Evolutionary conservation across 37 sponge, comb jelly and placozoan species (phyloP).

Genomic region (Bolinopsis microptera): DNA sequence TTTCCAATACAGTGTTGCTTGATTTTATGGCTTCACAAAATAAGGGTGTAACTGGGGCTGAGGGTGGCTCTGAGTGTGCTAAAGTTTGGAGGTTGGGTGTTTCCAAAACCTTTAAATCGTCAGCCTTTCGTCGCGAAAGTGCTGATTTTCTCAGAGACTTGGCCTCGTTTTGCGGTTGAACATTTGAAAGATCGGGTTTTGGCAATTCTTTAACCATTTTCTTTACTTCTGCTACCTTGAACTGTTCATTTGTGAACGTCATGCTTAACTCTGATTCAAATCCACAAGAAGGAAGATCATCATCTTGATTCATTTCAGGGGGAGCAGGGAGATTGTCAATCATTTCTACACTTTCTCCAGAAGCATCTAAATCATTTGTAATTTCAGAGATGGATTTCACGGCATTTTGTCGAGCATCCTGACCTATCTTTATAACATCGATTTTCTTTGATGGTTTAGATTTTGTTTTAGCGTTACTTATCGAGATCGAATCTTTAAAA

Average conservation of each 20-base stretch:
- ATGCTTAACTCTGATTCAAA: not conserved
- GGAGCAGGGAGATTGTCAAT: not conserved
- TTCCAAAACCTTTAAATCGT: not conserved
- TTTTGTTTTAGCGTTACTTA: not conserved
- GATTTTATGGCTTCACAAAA: not conserved
- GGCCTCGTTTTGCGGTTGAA: not conserved
- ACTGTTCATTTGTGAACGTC: not conserved
- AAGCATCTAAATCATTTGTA: not conserved
- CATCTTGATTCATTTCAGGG: not conserved
- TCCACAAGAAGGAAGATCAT: not conserved
- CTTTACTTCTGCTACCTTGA: not conserved
- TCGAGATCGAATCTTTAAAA: not conserved
- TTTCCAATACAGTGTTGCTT: conserved; percentile 39
- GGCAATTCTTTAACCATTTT: not conserved
- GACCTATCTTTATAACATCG: not conserved
- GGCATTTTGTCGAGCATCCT: not conserved
- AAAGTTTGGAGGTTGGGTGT: not conserved
- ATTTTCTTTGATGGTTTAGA: not conserved
- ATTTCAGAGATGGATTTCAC: not conserved
- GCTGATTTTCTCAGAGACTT: not conserved
- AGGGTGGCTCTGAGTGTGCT: not conserved
- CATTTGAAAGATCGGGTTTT: not conserved
- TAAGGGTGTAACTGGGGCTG: not conserved
- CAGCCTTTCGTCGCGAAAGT: not conserved
- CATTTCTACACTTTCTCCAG: conserved; percentile 4